Evolutionary conservation across 2,888 invertebrate species (phyloP).

Genomic region (Actias luna): DNA sequence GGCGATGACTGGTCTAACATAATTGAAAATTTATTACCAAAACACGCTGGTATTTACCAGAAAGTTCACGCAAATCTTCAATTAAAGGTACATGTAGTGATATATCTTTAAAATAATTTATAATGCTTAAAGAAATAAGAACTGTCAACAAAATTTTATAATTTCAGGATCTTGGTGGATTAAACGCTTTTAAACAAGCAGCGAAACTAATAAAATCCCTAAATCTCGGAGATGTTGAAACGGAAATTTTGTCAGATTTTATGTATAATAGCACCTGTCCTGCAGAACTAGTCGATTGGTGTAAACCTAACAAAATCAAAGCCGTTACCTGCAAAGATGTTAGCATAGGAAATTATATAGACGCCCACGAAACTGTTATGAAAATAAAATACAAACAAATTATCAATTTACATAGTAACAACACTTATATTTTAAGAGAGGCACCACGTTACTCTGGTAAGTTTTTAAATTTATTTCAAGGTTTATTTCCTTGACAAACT

Average conservation of each 20-base stretch:
- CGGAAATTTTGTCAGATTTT: constrained; percentile 72
- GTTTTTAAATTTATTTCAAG: constrained; percentile 22
- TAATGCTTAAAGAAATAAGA: background rate
- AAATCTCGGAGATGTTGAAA: constrained; percentile 68
- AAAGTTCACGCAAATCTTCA: constrained; percentile 73
- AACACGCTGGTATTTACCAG: constrained; percentile 73
- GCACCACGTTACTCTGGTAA: constrained; percentile 75
- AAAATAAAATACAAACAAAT: constrained; percentile 71
- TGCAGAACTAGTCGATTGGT: constrained; percentile 72
- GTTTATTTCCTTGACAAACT: constrained; percentile 22
- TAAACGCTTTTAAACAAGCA: constrained; percentile 72
- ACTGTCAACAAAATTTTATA: background rate
- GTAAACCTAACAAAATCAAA: constrained; percentile 69
- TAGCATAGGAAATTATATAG: constrained; percentile 74
- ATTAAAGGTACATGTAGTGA: constrained; percentile 52
- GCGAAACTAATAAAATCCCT: constrained; percentile 66
- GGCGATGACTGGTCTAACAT: constrained; percentile 83
- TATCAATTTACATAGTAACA: constrained; percentile 71
- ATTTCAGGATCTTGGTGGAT: constrained; percentile 70
- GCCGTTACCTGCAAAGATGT: constrained; percentile 77
- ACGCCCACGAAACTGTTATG: constrained; percentile 77
- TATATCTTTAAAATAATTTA: background rate
- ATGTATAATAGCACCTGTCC: constrained; percentile 73
- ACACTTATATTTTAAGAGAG: constrained; percentile 71
- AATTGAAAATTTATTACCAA: constrained; percentile 79